Conservation (phyloP, 2,888 invertebrate genomes). For the Dasypogon diadema region DNA sequence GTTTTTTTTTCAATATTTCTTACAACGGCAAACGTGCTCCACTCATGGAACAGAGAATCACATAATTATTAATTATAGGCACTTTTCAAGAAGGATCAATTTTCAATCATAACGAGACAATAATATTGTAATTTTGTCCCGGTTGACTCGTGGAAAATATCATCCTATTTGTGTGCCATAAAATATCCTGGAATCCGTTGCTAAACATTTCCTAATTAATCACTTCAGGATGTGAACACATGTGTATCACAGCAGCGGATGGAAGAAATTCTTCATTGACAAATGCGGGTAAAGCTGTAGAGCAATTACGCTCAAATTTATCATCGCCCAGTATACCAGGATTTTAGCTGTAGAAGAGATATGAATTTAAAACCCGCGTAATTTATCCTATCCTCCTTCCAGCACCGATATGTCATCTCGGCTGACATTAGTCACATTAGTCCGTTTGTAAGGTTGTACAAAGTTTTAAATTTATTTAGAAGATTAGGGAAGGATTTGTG, state of each 20-base stretch:
- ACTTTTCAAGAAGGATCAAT: background rate
- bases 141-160: background rate
- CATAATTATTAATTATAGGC: no score
- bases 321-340: background rate
- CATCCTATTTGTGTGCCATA: background rate
- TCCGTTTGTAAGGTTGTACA: no score
- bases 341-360: background rate
- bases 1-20: no score
- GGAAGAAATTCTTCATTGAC: slow-evolving; percentile 5
- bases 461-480: no score
- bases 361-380: slow-evolving; percentile 16
- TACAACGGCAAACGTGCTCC: no score
- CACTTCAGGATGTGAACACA: background rate
- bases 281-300: background rate
- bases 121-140: background rate
- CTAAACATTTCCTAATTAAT: slow-evolving; percentile 9
- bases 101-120: background rate
- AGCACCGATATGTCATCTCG: no score
- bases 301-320: slow-evolving; percentile 10
- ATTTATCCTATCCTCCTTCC: no score
- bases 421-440: no score
- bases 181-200: background rate
- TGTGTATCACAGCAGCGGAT: background rate
- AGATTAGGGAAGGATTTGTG: no score
- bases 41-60: no score